Evolutionary conservation across 2,113 vertebrate genomes (phyloP), one percentile per base, ranked within the genome.

Genomic region (Melanerpes formicivorus): DNA sequence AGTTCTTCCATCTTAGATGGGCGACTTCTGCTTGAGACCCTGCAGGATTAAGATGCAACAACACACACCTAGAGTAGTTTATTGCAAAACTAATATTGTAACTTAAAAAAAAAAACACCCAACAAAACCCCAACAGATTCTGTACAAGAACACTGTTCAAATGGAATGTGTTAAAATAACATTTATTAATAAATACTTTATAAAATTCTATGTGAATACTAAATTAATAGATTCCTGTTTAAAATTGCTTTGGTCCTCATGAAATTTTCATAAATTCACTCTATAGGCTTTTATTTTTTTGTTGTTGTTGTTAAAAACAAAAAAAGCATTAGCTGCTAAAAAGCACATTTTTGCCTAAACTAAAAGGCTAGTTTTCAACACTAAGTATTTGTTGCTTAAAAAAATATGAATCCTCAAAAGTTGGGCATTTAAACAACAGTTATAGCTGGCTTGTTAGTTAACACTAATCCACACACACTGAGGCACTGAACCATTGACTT

Each of bases 131-230:
- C 85, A 96, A 93, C 93, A 97, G 95, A 92, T 95, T 97, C 97
- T 97, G 92, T 92, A 96, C 97, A 98, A 98, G 97, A 98, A 97
- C 97, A 97, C 97, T 98, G 98, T 97, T 97, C 96, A 97, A 97
- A 97, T 98, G 98, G 98, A 98, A 98, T 98, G 98, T 97, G 97
- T 97, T 97, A 98, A 98, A 98, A 98, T 98, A 98, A 98, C 96
- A 97, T 97, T 98, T 98, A 98, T 97, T 98, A 98, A 98, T 98
- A 98, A 98, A 98, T 98, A 98, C 96, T 97, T 98, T 97, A 98
- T 98, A 98, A 98, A 98, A 98, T 98, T 98, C 97, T 98, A 96
- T 96, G 93, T 93, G 97, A 97, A 96, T 93, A 97, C 96, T 96
- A 98, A 97, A 98, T 98, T 97, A 98, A 98, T 98, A 98, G 97